Percentiles rank a stretch among this genome's conserved stretches.
Conservation (phyloP, 2,888 invertebrate species). For the Polia nebulosa region DNA sequence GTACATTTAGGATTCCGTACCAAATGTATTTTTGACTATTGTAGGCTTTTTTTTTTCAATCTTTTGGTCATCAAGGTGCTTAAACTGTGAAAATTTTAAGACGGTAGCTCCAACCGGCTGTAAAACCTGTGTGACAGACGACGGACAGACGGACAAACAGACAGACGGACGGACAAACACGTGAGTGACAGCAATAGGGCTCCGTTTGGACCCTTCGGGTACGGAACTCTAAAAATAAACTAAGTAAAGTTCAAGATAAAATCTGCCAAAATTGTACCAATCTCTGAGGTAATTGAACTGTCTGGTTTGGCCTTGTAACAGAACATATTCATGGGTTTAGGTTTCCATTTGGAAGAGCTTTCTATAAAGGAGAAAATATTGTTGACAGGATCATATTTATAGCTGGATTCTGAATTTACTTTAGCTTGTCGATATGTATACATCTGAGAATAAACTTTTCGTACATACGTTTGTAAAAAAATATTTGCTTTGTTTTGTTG, state of each 20-base stretch:
- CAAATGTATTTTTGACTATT: too few species aligned
- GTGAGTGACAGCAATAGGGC: too few species aligned
- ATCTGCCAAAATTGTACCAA: slow-evolving; percentile 8
- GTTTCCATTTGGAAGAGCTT: slow-evolving; percentile 28
- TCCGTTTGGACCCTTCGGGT: too few species aligned
- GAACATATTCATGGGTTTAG: background rate
- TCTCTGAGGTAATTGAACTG: slow-evolving; percentile 17
- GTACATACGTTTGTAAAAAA: background rate
- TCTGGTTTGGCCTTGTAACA: background rate
- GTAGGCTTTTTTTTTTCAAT: too few species aligned
- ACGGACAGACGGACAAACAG: too few species aligned
- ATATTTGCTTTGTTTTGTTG: background rate
- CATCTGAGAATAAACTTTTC: background rate
- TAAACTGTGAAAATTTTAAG: too few species aligned
- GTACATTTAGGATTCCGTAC: too few species aligned
- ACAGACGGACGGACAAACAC: too few species aligned
- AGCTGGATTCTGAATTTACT: background rate
- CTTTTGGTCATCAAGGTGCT: too few species aligned
- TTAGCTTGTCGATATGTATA: background rate
- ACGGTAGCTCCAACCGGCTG: too few species aligned
- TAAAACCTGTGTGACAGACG: too few species aligned
- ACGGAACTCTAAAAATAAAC: too few species aligned
- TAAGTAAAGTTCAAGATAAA: background rate
- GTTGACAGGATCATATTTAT: background rate
- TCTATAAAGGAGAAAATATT: slow-evolving; percentile 4